phyloP scores from a whole-genome alignment of 2,113 vertebrate species.

The Sminthopsis crassicaudata region DNA sequence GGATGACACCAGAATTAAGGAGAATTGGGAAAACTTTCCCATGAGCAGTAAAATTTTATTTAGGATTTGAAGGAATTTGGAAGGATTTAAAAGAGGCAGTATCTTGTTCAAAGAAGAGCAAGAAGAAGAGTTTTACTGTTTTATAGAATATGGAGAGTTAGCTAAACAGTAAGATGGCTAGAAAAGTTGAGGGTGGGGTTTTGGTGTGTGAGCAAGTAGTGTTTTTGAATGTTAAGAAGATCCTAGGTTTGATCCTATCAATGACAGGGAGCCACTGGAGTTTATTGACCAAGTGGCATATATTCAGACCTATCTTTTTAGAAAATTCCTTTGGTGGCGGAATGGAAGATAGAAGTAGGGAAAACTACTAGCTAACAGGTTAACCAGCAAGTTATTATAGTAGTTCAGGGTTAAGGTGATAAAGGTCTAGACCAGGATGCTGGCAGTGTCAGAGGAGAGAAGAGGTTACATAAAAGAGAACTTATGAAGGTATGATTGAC shows the following conservation, averaged over 20 bases:
- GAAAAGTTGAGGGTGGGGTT: background rate
- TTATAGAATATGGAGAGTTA: background rate
- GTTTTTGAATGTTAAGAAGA: background rate
- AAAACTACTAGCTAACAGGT: background rate
- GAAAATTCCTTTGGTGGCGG: background rate
- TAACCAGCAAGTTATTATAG: background rate
- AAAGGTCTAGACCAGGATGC: background rate
- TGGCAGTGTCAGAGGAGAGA: background rate
- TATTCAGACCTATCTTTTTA: background rate
- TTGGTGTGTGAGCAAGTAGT: background rate
- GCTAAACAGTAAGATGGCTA: background rate
- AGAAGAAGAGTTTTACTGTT: background rate
- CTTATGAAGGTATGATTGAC: background rate
- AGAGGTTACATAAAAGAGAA: background rate
- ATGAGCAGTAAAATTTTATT: background rate
- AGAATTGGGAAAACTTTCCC: background rate
- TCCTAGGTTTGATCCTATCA: background rate
- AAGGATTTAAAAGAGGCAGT: background rate
- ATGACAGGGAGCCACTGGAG: background rate
- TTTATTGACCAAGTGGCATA: background rate
- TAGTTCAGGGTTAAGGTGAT: background rate
- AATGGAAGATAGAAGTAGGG: background rate
- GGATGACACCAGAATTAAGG: background rate
- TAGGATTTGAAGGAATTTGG: background rate
- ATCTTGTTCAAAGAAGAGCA: background rate